Evolutionary conservation across 2,888 invertebrate genomes (phyloP).

Genomic region (Chelonus formosanus): DNA sequence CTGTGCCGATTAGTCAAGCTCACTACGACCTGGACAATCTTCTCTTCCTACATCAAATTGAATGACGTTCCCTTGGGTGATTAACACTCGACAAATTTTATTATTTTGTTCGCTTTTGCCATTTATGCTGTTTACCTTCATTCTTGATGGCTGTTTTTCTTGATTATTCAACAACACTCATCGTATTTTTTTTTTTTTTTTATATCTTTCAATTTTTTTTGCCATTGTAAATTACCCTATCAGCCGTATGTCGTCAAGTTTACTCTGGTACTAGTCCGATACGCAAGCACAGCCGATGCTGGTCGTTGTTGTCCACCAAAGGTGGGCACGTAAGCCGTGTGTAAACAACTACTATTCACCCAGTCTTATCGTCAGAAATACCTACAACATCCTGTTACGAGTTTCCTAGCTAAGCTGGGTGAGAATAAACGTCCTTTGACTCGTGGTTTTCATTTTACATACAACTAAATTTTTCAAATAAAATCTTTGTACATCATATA

Average conservation of each 20-base stretch:
- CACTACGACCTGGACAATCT: constrained; percentile 18
- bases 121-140: neutral
- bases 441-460: neutral
- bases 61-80: constrained; percentile 21
- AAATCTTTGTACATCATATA: too few species aligned
- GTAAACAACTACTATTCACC: constrained; percentile 52
- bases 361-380: constrained; percentile 20
- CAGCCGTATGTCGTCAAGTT: constrained; percentile 9
- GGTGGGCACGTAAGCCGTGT: constrained; percentile 50
- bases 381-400: constrained; percentile 21
- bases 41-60: constrained; percentile 16
- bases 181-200: too few species aligned
- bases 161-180: too few species aligned
- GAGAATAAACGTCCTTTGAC: neutral
- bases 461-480: neutral
- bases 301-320: constrained; percentile 41
- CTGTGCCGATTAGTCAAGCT: constrained; percentile 28
- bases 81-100: constrained; percentile 18
- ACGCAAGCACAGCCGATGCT: constrained; percentile 49
- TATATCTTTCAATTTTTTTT: too few species aligned
- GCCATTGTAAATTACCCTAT: too few species aligned
- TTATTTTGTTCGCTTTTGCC: neutral
- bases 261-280: constrained; percentile 46
- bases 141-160: neutral
- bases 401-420: constrained; percentile 23